These are phyloP conservation scores for Delphinapterus leucas DNA, from an alignment of 2,113 vertebrate genomes.

Conservation along the genomic window DNA sequence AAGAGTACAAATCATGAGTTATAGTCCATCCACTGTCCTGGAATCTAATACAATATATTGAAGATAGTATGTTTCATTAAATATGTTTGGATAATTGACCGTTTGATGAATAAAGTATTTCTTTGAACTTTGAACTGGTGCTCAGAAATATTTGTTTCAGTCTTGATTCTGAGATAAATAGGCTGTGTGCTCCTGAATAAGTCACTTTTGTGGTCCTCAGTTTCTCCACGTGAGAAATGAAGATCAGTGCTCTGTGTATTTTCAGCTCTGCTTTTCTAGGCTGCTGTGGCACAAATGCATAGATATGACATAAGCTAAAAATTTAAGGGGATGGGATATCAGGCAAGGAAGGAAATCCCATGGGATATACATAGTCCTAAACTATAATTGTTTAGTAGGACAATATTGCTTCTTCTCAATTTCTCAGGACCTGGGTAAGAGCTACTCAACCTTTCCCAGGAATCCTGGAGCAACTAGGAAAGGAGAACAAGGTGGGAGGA, in stretches of 20 bases:
- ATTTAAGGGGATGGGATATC: background rate
- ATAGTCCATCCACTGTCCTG: background rate
- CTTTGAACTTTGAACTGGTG: background rate
- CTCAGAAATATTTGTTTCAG: background rate
- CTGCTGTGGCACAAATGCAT: background rate
- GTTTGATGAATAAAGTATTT: background rate
- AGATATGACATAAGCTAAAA: background rate
- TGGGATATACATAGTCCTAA: background rate
- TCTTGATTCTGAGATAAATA: background rate
- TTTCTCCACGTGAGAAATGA: background rate
- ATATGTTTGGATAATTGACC: background rate
- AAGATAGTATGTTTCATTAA: background rate
- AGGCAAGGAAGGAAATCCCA: background rate
- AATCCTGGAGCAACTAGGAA: background rate
- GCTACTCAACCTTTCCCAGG: background rate
- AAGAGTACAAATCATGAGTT: background rate
- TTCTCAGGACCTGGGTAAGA: background rate
- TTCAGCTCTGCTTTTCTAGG: background rate
- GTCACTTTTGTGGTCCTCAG: background rate
- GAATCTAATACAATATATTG: background rate
- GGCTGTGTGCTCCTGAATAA: background rate
- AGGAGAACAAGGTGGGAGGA: background rate
- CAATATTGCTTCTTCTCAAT: background rate
- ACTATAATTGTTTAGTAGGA: background rate
- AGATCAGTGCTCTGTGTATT: fast-evolving